These are phyloP conservation scores for Hippocampus barbouri DNA, from an alignment of 2,113 vertebrate genomes.

Conservation along the genomic window DNA sequence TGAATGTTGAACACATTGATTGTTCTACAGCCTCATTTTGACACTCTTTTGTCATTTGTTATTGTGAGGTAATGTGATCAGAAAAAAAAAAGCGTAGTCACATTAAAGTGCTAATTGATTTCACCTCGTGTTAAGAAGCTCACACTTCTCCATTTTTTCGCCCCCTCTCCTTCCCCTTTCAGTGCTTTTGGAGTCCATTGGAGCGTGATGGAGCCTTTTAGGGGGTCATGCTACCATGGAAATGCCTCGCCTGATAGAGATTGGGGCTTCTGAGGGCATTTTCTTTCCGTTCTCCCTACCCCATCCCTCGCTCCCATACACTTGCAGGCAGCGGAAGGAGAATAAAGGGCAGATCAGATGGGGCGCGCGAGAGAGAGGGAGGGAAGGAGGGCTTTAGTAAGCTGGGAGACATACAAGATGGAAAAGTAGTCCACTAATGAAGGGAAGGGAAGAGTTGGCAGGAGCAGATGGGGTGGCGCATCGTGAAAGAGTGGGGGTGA, in stretches of 20 bases:
- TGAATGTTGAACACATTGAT: conserved; percentile 68
- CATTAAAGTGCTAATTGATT: conserved; percentile 36
- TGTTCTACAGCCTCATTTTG: conserved; percentile 11
- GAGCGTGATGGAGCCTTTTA: conserved; percentile 60
- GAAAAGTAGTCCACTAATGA: conserved; percentile 49
- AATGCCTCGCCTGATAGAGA: conserved; percentile 62
- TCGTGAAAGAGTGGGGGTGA: conserved; percentile 34
- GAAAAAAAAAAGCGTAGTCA: conserved; percentile 28
- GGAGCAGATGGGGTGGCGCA: conserved; percentile 45
- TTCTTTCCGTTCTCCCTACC: conserved; percentile 37
- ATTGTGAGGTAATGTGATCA: conserved; percentile 6
- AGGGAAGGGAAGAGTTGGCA: conserved; percentile 54
- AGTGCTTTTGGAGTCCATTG: conserved; percentile 60
- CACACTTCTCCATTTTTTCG: conserved; percentile 34
- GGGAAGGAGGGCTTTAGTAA: conserved; percentile 25
- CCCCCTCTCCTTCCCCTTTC: conserved; percentile 31
- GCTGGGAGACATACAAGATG: conserved; percentile 28
- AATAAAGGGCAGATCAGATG: conserved; percentile 43
- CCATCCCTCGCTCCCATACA: conserved; percentile 16
- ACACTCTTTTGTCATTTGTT: neutral
- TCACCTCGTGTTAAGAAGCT: conserved; percentile 28
- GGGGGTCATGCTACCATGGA: conserved; percentile 64
- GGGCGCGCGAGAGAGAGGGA: conserved; percentile 15
- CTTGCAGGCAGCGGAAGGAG: conserved; percentile 47
- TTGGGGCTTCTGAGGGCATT: conserved; percentile 50